Evolutionary conservation across 2,113 vertebrate genomes (phyloP), one percentile per base, ranked within the genome.

Genomic region (Brachypodius melanocephalos): DNA sequence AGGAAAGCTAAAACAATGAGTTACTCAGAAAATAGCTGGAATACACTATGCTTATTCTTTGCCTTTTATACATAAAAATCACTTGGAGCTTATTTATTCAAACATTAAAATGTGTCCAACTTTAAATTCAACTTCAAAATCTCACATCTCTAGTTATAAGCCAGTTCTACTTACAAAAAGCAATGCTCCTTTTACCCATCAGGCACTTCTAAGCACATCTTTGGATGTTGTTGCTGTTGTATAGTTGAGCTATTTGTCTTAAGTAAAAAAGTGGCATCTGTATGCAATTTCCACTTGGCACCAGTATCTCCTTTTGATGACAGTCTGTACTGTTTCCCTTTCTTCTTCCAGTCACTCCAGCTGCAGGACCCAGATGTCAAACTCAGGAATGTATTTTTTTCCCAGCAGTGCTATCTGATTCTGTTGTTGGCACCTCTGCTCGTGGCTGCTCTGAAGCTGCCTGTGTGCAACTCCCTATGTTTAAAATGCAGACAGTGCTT

Each of bases 261-360:
- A 94, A 96, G 94, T 65, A 81, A 97, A 93, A 95, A 96, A 97
- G 96, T 97, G 93, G 97, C 97, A 98, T 98, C 98, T 98, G 93
- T 96, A 93, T 97, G 96, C 96, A 97, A 98, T 98, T 98, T 97
- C 97, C 97, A 76, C 96, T 98, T 98, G 98, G 98, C 98, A 98
- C 94, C 95, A 96, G 91, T 91, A 93, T 86, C 96, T 89, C 94
- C 95, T 96, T 98, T 97, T 97, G 97, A 98, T 98, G 97, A 98
- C 97, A 97, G 96, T 96, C 96, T 93, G 93, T 78, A 95, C 97
- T 96, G 93, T 97, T 97, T 97, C 95, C 91, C 96, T 97, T 97
- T 97, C 95, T 95, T 93, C 94, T 95, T 95, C 92, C 72, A 95
- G 95, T 96, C 94, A 80, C 94, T 97, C 98, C 98, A 98, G 98